Evolutionary conservation across 2,888 invertebrate genomes (phyloP).

Genomic region (Drosophila nigricruria): DNA sequence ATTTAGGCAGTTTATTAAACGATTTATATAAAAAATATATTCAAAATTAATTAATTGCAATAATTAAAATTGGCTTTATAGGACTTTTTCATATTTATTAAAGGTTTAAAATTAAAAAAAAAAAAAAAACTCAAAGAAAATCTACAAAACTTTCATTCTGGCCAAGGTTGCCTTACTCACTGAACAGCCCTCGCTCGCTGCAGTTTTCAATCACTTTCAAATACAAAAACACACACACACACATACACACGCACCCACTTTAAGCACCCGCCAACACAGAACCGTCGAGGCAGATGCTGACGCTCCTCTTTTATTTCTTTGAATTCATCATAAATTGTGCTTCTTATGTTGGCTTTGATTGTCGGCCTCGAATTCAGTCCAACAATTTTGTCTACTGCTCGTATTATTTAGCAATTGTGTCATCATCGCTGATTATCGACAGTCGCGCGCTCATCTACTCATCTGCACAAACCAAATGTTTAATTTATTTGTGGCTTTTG

Average conservation of each 20-base stretch:
- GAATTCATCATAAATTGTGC: slow-evolving; percentile 38
- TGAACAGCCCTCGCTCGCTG: slow-evolving; percentile 47
- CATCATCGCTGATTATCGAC: slow-evolving; percentile 43
- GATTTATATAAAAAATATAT: background rate
- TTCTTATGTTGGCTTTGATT: slow-evolving; percentile 39
- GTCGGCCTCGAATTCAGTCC: slow-evolving; percentile 5
- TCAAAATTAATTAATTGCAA: background rate
- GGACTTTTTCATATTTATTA: background rate
- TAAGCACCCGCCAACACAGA: slow-evolving; percentile 49
- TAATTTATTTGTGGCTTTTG: slow-evolving; percentile 9
- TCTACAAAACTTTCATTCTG: background rate
- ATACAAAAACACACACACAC: slow-evolving; percentile 11
- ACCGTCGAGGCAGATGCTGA: slow-evolving; percentile 35
- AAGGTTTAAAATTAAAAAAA: too few relatives aligned
- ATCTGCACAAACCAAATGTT: slow-evolving; percentile 5
- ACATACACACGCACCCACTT: slow-evolving; percentile 29
- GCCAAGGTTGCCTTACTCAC: slow-evolving; percentile 39
- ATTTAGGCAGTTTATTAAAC: background rate
- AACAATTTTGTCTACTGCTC: background rate
- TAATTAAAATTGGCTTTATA: background rate
- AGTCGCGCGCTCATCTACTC: slow-evolving; percentile 4
- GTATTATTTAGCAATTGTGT: slow-evolving; percentile 43
- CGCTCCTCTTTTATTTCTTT: slow-evolving; percentile 43
- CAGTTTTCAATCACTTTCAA: slow-evolving; percentile 40
- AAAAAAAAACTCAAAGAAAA: background rate